These are phyloP conservation scores for Pentalonia nigronervosa DNA, from an alignment of 1,140 invertebrate species.

Conservation along the genomic window DNA sequence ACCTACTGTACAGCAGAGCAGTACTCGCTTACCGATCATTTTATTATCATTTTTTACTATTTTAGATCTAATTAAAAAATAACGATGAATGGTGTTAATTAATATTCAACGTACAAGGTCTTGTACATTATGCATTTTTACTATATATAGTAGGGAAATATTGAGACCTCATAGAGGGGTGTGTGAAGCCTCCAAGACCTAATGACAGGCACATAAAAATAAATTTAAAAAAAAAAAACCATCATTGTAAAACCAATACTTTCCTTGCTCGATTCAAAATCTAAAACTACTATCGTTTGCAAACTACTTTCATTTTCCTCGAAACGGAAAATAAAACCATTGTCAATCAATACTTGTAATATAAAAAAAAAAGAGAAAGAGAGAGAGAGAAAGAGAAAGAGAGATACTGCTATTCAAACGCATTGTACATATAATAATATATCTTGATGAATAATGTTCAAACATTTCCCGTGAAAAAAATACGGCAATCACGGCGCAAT, in stretches of 20 bases:
- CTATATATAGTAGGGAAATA: no score
- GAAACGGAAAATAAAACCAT: not conserved
- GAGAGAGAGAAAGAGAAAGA: no score
- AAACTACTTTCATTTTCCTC: slow-evolving; percentile 4
- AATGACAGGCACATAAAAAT: not conserved
- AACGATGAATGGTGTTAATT: no score
- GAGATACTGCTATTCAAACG: not conserved
- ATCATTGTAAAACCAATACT: not conserved
- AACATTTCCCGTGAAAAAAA: not conserved
- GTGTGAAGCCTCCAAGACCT: not conserved
- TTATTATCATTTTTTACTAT: no score
- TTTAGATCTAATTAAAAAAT: no score
- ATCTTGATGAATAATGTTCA: not conserved
- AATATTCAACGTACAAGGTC: no score
- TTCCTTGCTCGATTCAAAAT: not conserved
- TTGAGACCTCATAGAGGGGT: no score
- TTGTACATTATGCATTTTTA: no score
- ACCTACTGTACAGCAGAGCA: no score
- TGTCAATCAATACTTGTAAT: not conserved
- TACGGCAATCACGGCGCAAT: not conserved
- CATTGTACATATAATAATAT: not conserved
- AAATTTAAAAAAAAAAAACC: not conserved
- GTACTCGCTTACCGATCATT: no score
- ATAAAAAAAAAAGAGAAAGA: not conserved
- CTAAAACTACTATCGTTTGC: slow-evolving; percentile 10